Conservation (phyloP, 2,888 invertebrate species). For the Flabesymbios commensalis region DNA sequence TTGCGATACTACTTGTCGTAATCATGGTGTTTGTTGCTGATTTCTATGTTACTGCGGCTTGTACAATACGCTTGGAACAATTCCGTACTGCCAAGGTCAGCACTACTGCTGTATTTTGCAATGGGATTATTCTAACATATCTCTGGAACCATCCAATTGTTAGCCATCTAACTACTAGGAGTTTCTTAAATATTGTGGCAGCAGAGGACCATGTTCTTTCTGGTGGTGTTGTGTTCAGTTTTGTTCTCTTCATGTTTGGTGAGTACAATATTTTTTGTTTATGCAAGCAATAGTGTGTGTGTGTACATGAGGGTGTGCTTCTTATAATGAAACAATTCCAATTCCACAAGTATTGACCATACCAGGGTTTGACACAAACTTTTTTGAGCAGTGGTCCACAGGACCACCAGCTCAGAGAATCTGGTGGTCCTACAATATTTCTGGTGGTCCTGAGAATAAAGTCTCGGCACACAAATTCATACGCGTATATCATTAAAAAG, state of each 20-base stretch:
- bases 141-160: slow-evolving; percentile 60
- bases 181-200: slow-evolving; percentile 47
- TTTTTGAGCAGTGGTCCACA: too few species aligned
- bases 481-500: too few species aligned
- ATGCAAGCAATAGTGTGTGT: too few species aligned
- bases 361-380: too few species aligned
- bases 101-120: slow-evolving; percentile 59
- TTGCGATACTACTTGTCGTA: slow-evolving; percentile 58
- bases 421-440: too few species aligned
- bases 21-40: slow-evolving; percentile 63
- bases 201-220: slow-evolving; percentile 62
- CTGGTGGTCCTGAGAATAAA: too few species aligned
- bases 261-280: slow-evolving; percentile 29
- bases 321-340: too few species aligned
- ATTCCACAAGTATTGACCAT: too few species aligned
- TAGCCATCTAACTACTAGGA: slow-evolving; percentile 47
- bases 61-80: slow-evolving; percentile 55
- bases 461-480: too few species aligned
- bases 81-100: slow-evolving; percentile 55
- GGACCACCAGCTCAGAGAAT: too few species aligned
- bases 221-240: slow-evolving; percentile 63
- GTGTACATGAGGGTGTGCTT: too few species aligned
- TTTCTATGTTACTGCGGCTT: slow-evolving; percentile 63
- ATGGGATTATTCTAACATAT: slow-evolving; percentile 55
- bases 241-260: slow-evolving; percentile 63